Conservation (phyloP, 2,113 vertebrate species). For the Tretioscincus oriximinensis region DNA sequence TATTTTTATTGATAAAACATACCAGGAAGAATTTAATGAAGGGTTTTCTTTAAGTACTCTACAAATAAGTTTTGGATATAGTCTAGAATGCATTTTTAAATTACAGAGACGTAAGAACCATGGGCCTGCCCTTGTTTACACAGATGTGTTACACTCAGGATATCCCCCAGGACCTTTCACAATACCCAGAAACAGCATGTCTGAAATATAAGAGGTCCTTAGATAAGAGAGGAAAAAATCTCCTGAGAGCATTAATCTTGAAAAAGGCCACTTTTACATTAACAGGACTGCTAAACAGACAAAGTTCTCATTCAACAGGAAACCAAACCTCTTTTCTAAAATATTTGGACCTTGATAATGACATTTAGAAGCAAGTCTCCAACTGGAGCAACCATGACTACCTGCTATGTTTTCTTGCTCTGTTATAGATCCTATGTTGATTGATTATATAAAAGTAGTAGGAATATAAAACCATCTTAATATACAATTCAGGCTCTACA, state of each 20-base stretch:
- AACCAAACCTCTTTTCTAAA: background rate
- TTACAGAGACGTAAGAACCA: background rate
- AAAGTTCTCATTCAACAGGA: background rate
- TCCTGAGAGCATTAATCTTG: background rate
- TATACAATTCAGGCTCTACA: background rate
- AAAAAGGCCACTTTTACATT: background rate
- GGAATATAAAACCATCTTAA: too few species aligned
- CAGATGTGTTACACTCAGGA: background rate
- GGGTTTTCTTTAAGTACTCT: too few species aligned
- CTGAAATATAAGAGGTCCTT: background rate
- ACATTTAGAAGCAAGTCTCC: background rate
- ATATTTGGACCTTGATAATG: background rate
- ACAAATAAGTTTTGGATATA: background rate
- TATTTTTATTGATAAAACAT: too few species aligned
- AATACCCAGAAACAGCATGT: background rate
- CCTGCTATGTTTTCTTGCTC: background rate
- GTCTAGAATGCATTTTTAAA: background rate
- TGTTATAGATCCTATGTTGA: too few species aligned
- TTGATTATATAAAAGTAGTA: too few species aligned
- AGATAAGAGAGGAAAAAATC: background rate
- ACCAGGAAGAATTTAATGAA: too few species aligned
- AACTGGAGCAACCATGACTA: background rate
- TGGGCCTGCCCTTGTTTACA: background rate
- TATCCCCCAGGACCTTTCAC: background rate
- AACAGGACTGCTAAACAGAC: too few species aligned